phyloP scores from a whole-genome alignment of 2,888 invertebrate genomes.

The Clistopyga incitator region DNA sequence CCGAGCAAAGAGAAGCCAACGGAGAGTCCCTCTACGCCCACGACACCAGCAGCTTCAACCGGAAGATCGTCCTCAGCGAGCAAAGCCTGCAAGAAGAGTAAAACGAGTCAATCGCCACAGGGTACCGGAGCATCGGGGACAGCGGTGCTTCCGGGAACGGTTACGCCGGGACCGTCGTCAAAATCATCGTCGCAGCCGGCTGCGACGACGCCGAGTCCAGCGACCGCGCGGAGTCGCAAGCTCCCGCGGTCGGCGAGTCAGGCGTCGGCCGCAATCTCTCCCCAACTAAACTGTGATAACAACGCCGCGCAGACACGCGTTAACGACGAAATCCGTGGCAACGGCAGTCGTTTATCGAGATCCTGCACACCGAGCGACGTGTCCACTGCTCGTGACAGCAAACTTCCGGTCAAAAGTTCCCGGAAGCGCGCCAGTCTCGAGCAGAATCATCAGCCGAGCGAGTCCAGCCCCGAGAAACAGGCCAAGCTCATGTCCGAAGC shows the following conservation, averaged over 20 bases:
- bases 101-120: constrained; percentile 79
- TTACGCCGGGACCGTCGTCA: constrained; percentile 65
- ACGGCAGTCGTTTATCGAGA: constrained; percentile 50
- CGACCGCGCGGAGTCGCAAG: constrained; percentile 62
- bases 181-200: constrained; percentile 73
- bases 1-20: constrained; percentile 76
- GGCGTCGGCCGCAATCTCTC: constrained; percentile 72
- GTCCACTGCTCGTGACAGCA: constrained; percentile 58
- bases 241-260: constrained; percentile 65
- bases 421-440: constrained; percentile 80
- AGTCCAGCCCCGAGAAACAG: constrained; percentile 82
- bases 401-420: constrained; percentile 73
- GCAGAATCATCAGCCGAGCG: constrained; percentile 71
- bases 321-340: constrained; percentile 70
- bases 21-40: constrained; percentile 21
- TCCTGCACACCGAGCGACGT: constrained; percentile 70
- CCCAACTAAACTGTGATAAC: constrained; percentile 83
- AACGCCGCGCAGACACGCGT: constrained; percentile 67
- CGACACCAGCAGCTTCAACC: background rate
- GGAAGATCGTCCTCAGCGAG: constrained; percentile 54
- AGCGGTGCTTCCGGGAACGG: constrained; percentile 46
- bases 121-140: constrained; percentile 73
- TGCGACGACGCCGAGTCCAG: constrained; percentile 66
- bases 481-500: constrained; percentile 75
- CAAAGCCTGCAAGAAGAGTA: constrained; percentile 78